phyloP scores from a whole-genome alignment of 2,888 invertebrate genomes.

The Xylophagus ater region DNA sequence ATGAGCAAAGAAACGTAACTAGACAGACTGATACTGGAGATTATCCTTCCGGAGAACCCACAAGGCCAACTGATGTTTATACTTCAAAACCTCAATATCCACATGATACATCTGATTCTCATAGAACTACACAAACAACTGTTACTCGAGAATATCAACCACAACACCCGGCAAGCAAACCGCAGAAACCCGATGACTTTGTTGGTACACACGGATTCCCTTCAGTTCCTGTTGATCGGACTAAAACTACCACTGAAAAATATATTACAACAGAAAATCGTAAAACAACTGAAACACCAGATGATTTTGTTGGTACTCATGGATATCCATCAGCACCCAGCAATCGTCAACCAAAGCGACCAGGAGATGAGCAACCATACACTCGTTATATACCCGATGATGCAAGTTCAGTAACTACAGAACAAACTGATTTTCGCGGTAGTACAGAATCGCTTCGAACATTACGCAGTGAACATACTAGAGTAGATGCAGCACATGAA shows the following conservation, averaged over 20 bases:
- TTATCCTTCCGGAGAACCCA: constrained; percentile 16
- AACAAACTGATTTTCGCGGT: constrained; percentile 24
- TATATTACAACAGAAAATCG: background rate
- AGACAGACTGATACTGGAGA: too few relatives aligned
- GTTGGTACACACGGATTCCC: constrained; percentile 23
- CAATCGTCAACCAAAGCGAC: constrained; percentile 13
- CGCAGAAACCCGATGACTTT: constrained; percentile 11
- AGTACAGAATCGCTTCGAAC: constrained; percentile 17
- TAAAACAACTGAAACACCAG: background rate
- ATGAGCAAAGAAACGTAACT: too few relatives aligned
- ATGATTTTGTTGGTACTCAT: constrained; percentile 14
- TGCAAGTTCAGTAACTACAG: constrained; percentile 15
- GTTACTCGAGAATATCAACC: too few relatives aligned
- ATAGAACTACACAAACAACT: too few relatives aligned
- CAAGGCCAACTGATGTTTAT: constrained; percentile 14
- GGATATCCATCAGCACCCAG: constrained; percentile 21
- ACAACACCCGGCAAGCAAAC: background rate
- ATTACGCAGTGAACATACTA: constrained; percentile 50
- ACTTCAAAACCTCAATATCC: constrained; percentile 15
- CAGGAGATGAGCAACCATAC: constrained; percentile 18
- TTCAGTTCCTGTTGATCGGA: too few relatives aligned
- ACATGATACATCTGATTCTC: constrained; percentile 4
- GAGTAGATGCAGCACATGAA: constrained; percentile 59
- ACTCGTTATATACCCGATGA: constrained; percentile 9
- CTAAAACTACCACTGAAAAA: constrained; percentile 11